Base-by-base conservation (phyloP, 2,797 vertebrate genomes). In the Falco naumanni region DNA sequence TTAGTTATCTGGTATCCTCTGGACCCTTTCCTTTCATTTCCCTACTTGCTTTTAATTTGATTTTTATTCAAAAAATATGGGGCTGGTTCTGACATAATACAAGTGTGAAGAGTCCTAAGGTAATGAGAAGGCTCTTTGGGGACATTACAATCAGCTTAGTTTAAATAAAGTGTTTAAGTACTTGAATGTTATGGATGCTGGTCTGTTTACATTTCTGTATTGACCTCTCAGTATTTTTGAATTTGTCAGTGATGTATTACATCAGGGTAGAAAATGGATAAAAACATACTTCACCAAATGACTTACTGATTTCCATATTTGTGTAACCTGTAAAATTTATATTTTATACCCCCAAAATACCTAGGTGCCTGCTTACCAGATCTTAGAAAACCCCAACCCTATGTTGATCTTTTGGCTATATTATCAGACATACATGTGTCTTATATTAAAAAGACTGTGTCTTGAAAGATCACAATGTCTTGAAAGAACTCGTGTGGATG, bases 371-470 rank as follows among this genome's bases (percentile, higher is more conserved):
- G 13, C 34, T 93, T 82, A 56, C 26, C n/a, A 78, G 34, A 47
- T 50, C 31, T 65, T 89, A 17, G 17, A 31, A 68, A 19, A 19
- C 45, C 18, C 31, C 34, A 19, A 9, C 45, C 45, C 31, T 39
- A 0, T 60, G 28, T 53, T 90, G 43, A 5, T 61, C 16, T 77
- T 85, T 14, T 57, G 51, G 12, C 13, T 81, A 9, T 39, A 25
- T 66, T 82, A 41, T 8, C 39, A 76, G 47, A 59, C 7, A 9
- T 69, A 12, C 22, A 83, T 39, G 15, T 63, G 10, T 50, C 95
- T 31, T 87, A 1, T 39, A 37, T 47, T 61, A 87, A 80, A 33
- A 72, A 25, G 1, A 24, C 0, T 0, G 10, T 48, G 8, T 79
- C 41, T 61, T 57, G 47, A 65, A 56, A 31, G 59, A 34, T 6